These are phyloP conservation scores for Eulemur mongoz DNA, from an alignment of 2,797 vertebrate species.

Conservation along the genomic window DNA sequence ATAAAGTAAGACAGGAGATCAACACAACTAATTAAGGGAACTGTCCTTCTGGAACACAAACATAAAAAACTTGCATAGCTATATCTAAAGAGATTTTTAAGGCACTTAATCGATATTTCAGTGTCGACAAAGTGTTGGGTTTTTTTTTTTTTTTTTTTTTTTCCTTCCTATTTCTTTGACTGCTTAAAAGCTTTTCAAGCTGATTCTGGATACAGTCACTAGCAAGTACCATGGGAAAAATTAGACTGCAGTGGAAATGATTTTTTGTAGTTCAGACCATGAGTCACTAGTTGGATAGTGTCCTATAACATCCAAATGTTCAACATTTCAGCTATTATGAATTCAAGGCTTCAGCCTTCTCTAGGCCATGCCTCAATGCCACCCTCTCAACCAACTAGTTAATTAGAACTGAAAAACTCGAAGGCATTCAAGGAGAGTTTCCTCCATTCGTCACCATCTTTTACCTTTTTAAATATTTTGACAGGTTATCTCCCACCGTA, in stretches of 20 bases:
- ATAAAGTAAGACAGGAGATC: conserved; percentile 84
- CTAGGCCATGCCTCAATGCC: conserved; percentile 77
- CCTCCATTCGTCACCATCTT: background rate
- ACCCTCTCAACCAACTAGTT: conserved; percentile 22
- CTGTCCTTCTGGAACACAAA: conserved; percentile 89
- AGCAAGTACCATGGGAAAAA: conserved; percentile 79
- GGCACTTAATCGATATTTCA: conserved; percentile 95
- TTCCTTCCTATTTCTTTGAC: conserved; percentile 85
- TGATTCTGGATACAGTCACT: conserved; percentile 81
- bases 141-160: conserved; percentile 74
- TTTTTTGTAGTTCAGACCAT: conserved; percentile 65
- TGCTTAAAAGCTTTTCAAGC: conserved; percentile 87
- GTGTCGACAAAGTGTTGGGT: conserved; percentile 83
- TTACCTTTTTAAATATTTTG: background rate
- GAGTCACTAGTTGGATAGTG: conserved; percentile 43
- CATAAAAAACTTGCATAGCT: conserved; percentile 99
- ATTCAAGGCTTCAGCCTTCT: conserved; percentile 62
- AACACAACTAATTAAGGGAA: conserved; percentile 83
- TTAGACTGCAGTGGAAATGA: conserved; percentile 75
- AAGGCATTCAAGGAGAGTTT: background rate
- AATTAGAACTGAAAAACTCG: conserved; percentile 28
- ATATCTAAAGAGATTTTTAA: conserved; percentile 95
- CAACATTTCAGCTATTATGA: conserved; percentile 74
- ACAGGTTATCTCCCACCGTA: conserved; percentile 51
- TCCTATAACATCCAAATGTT: conserved; percentile 78